These are phyloP conservation scores for Planococcus citri DNA, from an alignment of 1,140 invertebrate species.

Conservation along the genomic window DNA sequence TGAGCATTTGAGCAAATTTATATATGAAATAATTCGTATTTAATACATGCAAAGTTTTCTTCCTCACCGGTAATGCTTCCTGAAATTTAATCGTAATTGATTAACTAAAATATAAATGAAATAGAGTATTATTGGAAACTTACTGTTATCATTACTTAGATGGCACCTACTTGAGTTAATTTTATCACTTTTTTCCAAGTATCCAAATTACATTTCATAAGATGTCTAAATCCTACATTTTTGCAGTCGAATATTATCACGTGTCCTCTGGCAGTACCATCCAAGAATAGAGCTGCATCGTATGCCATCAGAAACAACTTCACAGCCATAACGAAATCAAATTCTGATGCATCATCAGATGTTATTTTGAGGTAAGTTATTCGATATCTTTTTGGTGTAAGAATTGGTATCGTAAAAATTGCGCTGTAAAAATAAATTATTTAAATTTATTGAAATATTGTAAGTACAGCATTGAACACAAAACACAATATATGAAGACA, in stretches of 20 bases:
- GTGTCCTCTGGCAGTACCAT: conserved; percentile 6
- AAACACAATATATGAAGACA: too few species aligned
- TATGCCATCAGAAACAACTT: conserved; percentile 9
- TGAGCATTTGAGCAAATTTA: conserved; percentile 12
- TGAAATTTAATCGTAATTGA: background rate
- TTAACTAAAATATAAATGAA: background rate
- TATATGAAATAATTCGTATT: conserved; percentile 14
- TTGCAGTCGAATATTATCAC: conserved; percentile 6
- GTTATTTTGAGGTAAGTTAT: conserved; percentile 8
- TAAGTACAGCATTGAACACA: too few species aligned
- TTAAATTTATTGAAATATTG: too few species aligned
- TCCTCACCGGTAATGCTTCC: conserved; percentile 5
- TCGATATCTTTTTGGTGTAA: conserved; percentile 1
- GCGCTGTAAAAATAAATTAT: background rate
- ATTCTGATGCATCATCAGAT: background rate
- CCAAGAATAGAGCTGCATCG: background rate
- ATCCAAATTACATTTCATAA: conserved; percentile 13
- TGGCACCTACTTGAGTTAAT: background rate
- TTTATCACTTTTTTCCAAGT: conserved; percentile 11
- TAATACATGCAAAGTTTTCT: conserved; percentile 8
- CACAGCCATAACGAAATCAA: background rate
- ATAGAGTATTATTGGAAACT: background rate
- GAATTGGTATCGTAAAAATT: background rate
- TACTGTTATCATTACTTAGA: background rate
- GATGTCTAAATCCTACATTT: conserved; percentile 9